These are phyloP conservation scores for Elymnias hypermnestra DNA, from an alignment of 1,140 invertebrate species.

Conservation along the genomic window DNA sequence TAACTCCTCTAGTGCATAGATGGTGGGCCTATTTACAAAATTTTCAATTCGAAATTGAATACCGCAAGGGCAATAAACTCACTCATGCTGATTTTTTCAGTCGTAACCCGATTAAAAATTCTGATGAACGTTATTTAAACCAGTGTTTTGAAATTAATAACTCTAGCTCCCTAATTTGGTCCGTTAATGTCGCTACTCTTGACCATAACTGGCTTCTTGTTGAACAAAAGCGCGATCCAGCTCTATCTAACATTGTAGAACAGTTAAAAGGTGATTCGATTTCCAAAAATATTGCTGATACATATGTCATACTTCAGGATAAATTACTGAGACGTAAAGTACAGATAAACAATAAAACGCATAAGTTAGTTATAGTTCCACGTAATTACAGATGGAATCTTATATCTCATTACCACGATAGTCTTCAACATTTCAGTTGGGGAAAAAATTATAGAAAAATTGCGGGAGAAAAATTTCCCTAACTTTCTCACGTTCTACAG, in stretches of 20 bases:
- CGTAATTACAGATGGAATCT: constrained; percentile 34
- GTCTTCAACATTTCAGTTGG: constrained; percentile 28
- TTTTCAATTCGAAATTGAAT: constrained; percentile 22
- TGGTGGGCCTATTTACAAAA: constrained; percentile 26
- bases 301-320: constrained; percentile 2
- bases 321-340: constrained; percentile 12
- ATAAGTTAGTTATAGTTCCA: constrained; percentile 21
- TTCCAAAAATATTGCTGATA: constrained; percentile 2
- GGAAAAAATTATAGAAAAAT: constrained; percentile 32
- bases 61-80: constrained; percentile 19
- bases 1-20: constrained; percentile 16
- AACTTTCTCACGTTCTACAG: too few species aligned
- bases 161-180: too few species aligned
- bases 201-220: constrained; percentile 13
- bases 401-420: constrained; percentile 31
- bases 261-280: neutral
- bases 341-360: constrained; percentile 10
- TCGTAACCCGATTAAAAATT: constrained; percentile 28
- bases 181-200: constrained; percentile 9
- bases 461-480: too few species aligned
- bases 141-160: too few species aligned
- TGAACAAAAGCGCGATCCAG: constrained; percentile 18
- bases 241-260: constrained; percentile 8
- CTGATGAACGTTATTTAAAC: too few species aligned
- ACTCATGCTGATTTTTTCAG: constrained; percentile 29